phyloP scores from a whole-genome alignment of 2,888 invertebrate genomes.

The Diaperis boleti region DNA sequence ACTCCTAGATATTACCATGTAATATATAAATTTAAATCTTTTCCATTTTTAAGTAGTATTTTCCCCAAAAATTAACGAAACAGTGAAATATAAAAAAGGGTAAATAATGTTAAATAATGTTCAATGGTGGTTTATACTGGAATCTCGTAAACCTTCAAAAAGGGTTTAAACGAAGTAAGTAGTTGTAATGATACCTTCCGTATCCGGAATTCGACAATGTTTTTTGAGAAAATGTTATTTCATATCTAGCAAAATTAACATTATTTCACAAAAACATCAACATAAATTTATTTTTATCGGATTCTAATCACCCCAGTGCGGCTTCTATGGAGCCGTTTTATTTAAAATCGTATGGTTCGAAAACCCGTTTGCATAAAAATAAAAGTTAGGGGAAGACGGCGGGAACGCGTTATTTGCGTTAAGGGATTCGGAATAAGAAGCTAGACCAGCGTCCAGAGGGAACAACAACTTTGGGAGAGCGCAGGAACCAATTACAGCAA shows the following conservation, averaged over 20 bases:
- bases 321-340: neutral
- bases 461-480: slow-evolving; percentile 57
- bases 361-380: slow-evolving; percentile 33
- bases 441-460: slow-evolving; percentile 53
- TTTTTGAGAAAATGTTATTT: too few species aligned
- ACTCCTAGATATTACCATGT: too few species aligned
- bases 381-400: neutral
- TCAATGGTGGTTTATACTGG: too few species aligned
- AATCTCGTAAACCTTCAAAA: too few species aligned
- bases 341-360: slow-evolving; percentile 2
- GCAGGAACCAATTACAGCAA: slow-evolving; percentile 60
- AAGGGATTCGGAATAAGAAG: slow-evolving; percentile 54
- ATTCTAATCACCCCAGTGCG: neutral
- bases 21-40: too few species aligned
- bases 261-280: neutral
- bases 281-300: neutral
- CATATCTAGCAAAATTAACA: neutral
- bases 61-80: too few species aligned
- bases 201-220: too few species aligned
- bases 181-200: too few species aligned
- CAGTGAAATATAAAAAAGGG: too few species aligned
- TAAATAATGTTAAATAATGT: too few species aligned
- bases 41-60: too few species aligned
- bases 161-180: too few species aligned
- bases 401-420: slow-evolving; percentile 53